These are phyloP conservation scores for Druon quercuslanigerum DNA, from an alignment of 1,140 invertebrate species.

Conservation along the genomic window DNA sequence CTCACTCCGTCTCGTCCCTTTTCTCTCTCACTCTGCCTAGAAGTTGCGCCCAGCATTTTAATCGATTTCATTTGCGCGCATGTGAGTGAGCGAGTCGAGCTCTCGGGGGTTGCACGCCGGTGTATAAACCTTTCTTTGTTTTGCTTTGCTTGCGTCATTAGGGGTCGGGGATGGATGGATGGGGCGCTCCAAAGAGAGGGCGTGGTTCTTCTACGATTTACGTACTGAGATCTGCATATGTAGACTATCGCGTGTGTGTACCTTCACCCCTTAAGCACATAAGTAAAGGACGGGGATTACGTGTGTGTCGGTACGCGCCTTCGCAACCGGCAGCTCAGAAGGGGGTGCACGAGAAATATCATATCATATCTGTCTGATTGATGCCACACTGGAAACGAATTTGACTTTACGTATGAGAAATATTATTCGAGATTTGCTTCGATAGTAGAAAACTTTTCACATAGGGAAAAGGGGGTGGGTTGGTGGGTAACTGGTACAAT, in stretches of 20 bases:
- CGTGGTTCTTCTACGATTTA: slow-evolving; percentile 71
- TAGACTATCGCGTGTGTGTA: slow-evolving; percentile 51
- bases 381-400: slow-evolving; percentile 14
- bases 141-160: slow-evolving; percentile 75
- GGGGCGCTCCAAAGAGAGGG: slow-evolving; percentile 57
- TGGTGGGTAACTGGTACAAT: not conserved
- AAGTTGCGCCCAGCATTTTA: slow-evolving; percentile 76
- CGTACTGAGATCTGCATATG: slow-evolving; percentile 60
- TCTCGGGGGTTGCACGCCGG: slow-evolving; percentile 52
- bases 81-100: slow-evolving; percentile 67
- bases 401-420: slow-evolving; percentile 23
- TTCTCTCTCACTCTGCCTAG: slow-evolving; percentile 64
- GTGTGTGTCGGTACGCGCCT: slow-evolving; percentile 35
- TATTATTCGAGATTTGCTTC: slow-evolving; percentile 6
- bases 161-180: slow-evolving; percentile 53
- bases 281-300: slow-evolving; percentile 7
- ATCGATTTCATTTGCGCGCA: slow-evolving; percentile 76
- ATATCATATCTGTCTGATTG: slow-evolving; percentile 30
- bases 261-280: slow-evolving; percentile 34
- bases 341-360: slow-evolving; percentile 27
- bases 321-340: slow-evolving; percentile 18
- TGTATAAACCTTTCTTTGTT: slow-evolving; percentile 76
- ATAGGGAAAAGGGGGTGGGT: not conserved
- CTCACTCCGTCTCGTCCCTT: slow-evolving; percentile 34
- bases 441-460: not conserved